A percentile compares a stretch with the other conserved stretches of the same genome.
These are phyloP conservation scores for Rhincodon typus DNA, from an alignment of 2,797 vertebrate genomes.

Conservation along the genomic window DNA sequence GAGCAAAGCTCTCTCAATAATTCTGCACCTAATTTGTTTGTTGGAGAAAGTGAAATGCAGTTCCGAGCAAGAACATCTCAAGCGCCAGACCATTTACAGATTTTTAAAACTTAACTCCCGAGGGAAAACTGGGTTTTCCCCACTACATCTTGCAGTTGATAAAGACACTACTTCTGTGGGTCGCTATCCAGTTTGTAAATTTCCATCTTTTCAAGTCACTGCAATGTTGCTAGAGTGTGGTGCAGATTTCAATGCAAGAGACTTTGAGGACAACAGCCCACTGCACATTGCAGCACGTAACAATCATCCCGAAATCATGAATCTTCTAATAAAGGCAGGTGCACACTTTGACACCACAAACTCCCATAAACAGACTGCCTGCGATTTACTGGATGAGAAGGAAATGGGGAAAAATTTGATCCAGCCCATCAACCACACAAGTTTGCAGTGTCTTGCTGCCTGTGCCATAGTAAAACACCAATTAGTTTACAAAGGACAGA, in stretches of 20 bases:
- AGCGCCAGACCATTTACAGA: conserved; percentile 94
- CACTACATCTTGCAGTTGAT: conserved; percentile 92
- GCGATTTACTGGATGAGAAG: conserved; percentile 91
- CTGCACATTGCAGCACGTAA: conserved; percentile 94
- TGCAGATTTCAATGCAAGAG: conserved; percentile 83
- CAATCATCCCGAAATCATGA: conserved; percentile 97
- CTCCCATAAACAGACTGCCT: conserved; percentile 82
- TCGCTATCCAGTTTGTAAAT: conserved; percentile 95
- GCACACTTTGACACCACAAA: conserved; percentile 98
- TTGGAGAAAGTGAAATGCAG: conserved; percentile 92
- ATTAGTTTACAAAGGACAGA: conserved; percentile 77
- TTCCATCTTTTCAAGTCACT: conserved; percentile 89
- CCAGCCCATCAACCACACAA: conserved; percentile 96
- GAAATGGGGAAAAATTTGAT: conserved; percentile 93
- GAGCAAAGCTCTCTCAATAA: conserved; percentile 95
- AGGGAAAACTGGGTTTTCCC: conserved; percentile 92
- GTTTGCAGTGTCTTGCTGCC: conserved; percentile 94
- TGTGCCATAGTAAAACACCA: conserved; percentile 84
- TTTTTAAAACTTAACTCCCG: conserved; percentile 92
- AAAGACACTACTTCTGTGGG: conserved; percentile 94
- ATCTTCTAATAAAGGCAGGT: conserved; percentile 87
- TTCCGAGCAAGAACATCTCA: conserved; percentile 87
- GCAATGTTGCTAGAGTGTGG: conserved; percentile 92
- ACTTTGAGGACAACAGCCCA: conserved; percentile 89
- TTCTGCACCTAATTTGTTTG: conserved; percentile 94